Percentiles rank a stretch among this genome's conserved stretches.
phyloP scores from a whole-genome alignment of 2,888 invertebrate species.

The Chalcosyrphus nemorum region DNA sequence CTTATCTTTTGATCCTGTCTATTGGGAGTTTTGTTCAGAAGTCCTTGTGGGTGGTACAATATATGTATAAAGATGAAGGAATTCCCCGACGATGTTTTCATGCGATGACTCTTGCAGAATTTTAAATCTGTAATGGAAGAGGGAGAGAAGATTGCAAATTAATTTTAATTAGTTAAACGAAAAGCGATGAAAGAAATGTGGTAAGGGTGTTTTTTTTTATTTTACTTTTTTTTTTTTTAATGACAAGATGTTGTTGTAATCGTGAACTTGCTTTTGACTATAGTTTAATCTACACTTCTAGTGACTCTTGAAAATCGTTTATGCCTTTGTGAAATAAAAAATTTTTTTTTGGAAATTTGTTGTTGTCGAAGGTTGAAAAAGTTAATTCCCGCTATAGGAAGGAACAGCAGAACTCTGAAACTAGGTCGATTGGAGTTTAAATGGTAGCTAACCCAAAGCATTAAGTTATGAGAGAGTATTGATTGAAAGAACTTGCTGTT shows the following conservation, averaged over 20 bases:
- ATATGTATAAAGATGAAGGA: not conserved
- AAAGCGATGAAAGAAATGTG: not conserved
- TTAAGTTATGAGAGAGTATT: no score
- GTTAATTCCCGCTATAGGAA: no score
- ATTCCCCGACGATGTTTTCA: conserved; percentile 21
- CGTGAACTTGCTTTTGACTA: not conserved
- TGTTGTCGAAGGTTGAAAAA: not conserved
- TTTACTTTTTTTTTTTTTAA: not conserved
- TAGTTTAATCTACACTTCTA: not conserved
- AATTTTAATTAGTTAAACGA: conserved; percentile 29
- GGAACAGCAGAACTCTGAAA: no score
- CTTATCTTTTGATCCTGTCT: conserved; percentile 42
- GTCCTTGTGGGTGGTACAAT: conserved; percentile 1
- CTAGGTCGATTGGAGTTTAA: no score
- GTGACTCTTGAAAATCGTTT: not conserved
- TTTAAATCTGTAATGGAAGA: conserved; percentile 30
- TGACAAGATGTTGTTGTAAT: not conserved
- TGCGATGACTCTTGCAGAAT: conserved; percentile 18
- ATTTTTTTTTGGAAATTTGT: not conserved
- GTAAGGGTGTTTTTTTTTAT: not conserved
- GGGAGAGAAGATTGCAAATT: conserved; percentile 5
- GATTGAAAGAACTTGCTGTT: no score
- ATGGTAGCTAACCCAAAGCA: no score
- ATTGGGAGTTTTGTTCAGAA: not conserved
- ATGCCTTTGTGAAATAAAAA: not conserved